A percentile compares a stretch with the other conserved stretches of the same genome.
Evolutionary conservation across 2,888 invertebrate genomes (phyloP).

Genomic region (Timema cristinae): DNA sequence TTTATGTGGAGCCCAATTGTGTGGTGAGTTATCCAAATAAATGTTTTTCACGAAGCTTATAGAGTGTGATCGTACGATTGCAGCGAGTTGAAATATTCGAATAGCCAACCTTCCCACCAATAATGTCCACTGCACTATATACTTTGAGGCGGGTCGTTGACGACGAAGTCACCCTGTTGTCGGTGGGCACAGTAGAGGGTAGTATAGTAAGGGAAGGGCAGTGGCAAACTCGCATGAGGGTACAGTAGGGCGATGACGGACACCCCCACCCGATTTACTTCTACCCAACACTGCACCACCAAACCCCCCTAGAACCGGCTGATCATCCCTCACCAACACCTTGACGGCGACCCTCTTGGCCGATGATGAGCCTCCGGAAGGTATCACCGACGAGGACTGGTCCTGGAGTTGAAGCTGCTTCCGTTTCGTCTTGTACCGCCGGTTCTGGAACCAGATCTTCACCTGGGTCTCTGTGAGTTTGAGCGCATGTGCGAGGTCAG

Average conservation of each 20-base stretch:
- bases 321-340: slow-evolving; percentile 81
- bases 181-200: slow-evolving; percentile 31
- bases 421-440: slow-evolving; percentile 89
- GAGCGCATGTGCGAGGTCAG: slow-evolving; percentile 81
- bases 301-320: slow-evolving; percentile 43
- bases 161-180: slow-evolving; percentile 13
- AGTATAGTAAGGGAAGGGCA: slow-evolving; percentile 31
- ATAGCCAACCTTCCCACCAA: too few species aligned
- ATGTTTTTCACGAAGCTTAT: too few species aligned
- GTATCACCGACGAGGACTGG: slow-evolving; percentile 29
- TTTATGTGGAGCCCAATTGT: too few species aligned
- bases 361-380: slow-evolving; percentile 37
- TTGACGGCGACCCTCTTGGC: slow-evolving; percentile 88
- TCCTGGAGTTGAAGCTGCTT: slow-evolving; percentile 79
- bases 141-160: slow-evolving; percentile 23
- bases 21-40: too few species aligned
- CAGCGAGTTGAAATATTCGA: too few species aligned
- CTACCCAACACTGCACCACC: neutral
- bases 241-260: slow-evolving; percentile 11
- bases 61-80: too few species aligned
- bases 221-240: slow-evolving; percentile 23
- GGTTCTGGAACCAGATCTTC: slow-evolving; percentile 81
- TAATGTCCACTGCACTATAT: neutral
- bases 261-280: slow-evolving; percentile 16
- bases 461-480: slow-evolving; percentile 85